Base-by-base conservation (phyloP, 2,113 vertebrate genomes). In the Laticauda laticaudata region DNA sequence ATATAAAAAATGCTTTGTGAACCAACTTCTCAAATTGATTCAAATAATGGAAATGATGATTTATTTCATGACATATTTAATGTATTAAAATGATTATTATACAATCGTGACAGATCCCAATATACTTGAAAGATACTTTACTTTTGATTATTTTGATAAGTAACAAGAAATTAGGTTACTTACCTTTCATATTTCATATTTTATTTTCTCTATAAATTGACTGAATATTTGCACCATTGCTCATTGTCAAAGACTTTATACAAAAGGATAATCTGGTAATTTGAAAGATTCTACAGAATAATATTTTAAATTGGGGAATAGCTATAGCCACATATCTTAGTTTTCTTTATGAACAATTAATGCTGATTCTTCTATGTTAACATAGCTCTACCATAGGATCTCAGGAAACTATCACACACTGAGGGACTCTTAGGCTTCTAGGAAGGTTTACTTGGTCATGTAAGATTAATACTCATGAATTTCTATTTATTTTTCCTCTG, bases 241-340 rank as follows among this genome's bases (percentile, higher is more conserved):
- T 51, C 45, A 9, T 6, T 81, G 48, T 23, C 48, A 34, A 39
- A 85, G 53, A 45, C 75, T 43, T 56, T 43, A 45, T 57, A 57
- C 48, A 10, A 29, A 5, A 86, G 0, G 2, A 43, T 56, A 55
- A 51, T 8, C 89, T 90, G 11, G 4, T 43, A 18, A 56, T 24
- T 21, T 81, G 2, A 59, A 94, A 89, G 34, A 14, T 92, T 34
- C 87, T 93, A 43, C 91, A 87, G 90, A 95, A 69, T 81, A 91
- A 55, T 94, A 92, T 92, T 61, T 94, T 97, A 43, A 91, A 94
- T 95, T 95, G 92, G 86, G 92, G 87, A 90, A 91, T 56, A 55
- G 55, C 24, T 89, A 43, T 86, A 91, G 43, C n/a, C 26, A 92
- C 75, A 2, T 3, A 69, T 69, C n/a, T 56, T 90, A 95, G 29